These are phyloP conservation scores for Acanthis flammea DNA, from an alignment of 2,797 vertebrate genomes.

Conservation along the genomic window DNA sequence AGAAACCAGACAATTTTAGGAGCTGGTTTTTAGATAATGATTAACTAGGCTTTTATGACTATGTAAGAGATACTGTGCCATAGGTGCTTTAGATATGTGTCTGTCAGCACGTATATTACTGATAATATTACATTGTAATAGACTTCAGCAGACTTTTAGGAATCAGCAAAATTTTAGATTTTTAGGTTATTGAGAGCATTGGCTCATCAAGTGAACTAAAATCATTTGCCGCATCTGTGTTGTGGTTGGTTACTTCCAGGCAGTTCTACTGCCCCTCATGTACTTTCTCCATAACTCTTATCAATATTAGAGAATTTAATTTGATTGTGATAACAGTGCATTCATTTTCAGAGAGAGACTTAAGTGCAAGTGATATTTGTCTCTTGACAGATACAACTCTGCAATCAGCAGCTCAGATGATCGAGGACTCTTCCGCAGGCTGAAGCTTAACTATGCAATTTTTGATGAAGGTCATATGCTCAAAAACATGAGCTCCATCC, in stretches of 20 bases:
- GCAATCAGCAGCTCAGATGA: slow-evolving; percentile 89
- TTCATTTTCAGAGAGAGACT: background rate
- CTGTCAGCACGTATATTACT: background rate
- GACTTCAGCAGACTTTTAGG: background rate
- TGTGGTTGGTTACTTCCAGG: background rate
- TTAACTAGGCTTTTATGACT: background rate
- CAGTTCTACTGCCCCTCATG: background rate
- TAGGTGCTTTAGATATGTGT: background rate
- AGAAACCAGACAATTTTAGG: background rate
- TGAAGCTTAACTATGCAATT: slow-evolving; percentile 88
- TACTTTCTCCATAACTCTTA: background rate
- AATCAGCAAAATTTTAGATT: background rate
- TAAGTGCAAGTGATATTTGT: background rate
- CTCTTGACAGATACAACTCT: slow-evolving; percentile 84
- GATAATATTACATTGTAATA: background rate
- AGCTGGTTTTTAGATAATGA: background rate
- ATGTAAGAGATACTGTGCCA: background rate
- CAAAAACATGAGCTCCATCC: slow-evolving; percentile 94
- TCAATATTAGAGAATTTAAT: background rate
- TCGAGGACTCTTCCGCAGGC: slow-evolving; percentile 88
- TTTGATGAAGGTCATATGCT: slow-evolving; percentile 99
- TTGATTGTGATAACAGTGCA: background rate
- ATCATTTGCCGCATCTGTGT: background rate
- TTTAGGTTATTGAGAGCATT: background rate
- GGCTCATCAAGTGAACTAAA: background rate